Evolutionary conservation across 1,140 invertebrate species (phyloP), one percentile per base, ranked within the genome.

Genomic region (Trypoxylus dichotomus): DNA sequence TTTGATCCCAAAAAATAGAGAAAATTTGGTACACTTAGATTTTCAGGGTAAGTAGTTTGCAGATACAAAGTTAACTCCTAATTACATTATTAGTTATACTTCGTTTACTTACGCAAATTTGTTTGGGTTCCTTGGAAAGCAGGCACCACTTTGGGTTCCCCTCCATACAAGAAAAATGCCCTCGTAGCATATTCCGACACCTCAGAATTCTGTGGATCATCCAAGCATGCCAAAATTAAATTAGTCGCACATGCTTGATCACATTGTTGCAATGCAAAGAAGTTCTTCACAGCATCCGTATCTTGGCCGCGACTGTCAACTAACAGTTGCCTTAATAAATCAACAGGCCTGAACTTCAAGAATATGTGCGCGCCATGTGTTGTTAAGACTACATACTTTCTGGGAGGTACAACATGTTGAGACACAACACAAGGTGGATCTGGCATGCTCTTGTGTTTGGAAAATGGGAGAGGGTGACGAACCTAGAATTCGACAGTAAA

Each of bases 161-260:
- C 94, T 41, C 97, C 97, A 86, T 97, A 97, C 76, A 96, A 86
- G 83, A 98, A 96, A 85, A 98, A 97, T 0, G 97, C 96, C 83
- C 95, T 91, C 1, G 94, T 94, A 3, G 97, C 97, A 92, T 94
- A 95, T 82, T 98, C 94, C 54, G 92, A 90, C 0, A 96, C 88
- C 82, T 95, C 92, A 32, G 90, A 90, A 78, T 93, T 93, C 79
- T 89, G 90, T 76, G 89, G 87, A 81, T 86, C 90, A 81, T 91
- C 91, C 79, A 91, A 89, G 58, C 95, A 97, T 0, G 96, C 96
- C 68, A 98, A 85, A 80, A 97, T 93, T 2, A 98, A 87, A 77
- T 93, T 93, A 6, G 94, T 96, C 0, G 95, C 94, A 87, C 96
- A 97, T 0, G 96, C 96, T 87, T 98, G 95, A 68, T 95, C 92